A percentile compares a stretch with the other conserved stretches of the same genome.
Conservation (phyloP, 1,140 invertebrate genomes). For the Zaprionus inermis region DNA sequence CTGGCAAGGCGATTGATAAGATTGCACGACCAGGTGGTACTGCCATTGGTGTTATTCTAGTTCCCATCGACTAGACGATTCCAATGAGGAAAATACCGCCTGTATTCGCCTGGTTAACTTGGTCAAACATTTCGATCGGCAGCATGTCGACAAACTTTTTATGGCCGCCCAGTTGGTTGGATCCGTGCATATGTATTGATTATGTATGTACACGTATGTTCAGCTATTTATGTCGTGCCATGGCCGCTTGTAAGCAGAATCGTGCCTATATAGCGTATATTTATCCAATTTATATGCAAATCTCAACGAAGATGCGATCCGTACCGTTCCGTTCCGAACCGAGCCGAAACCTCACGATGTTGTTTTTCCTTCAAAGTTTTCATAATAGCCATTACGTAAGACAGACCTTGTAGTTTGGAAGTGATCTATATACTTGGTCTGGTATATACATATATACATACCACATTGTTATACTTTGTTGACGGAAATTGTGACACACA, state of each 20-base stretch:
- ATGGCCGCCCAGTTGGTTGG: slow-evolving; percentile 4
- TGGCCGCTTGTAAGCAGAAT: slow-evolving; percentile 37
- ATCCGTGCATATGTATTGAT: not conserved
- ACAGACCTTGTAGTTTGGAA: slow-evolving; percentile 37
- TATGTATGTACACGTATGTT: not conserved
- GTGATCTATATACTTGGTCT: slow-evolving; percentile 3
- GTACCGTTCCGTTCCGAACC: not conserved
- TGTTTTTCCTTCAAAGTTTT: slow-evolving; percentile 23
- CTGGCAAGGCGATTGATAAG: slow-evolving; percentile 37
- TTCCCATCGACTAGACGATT: not conserved
- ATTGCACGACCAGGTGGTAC: slow-evolving; percentile 14
- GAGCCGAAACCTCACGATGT: slow-evolving; percentile 17
- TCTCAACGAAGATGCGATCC: slow-evolving; percentile 30
- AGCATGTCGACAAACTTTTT: slow-evolving; percentile 33
- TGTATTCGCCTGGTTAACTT: slow-evolving; percentile 5
- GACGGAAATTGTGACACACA: slow-evolving; percentile 69
- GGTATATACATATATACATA: slow-evolving; percentile 5
- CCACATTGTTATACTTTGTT: slow-evolving; percentile 37
- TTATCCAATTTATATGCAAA: slow-evolving; percentile 47
- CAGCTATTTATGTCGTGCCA: slow-evolving; percentile 38
- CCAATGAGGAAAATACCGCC: not conserved
- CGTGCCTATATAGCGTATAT: slow-evolving; percentile 36
- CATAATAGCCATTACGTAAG: slow-evolving; percentile 69
- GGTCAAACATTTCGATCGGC: slow-evolving; percentile 24
- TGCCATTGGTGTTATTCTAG: not conserved